Conservation (phyloP, 2,797 vertebrate species). For the Valencia hispanica region DNA sequence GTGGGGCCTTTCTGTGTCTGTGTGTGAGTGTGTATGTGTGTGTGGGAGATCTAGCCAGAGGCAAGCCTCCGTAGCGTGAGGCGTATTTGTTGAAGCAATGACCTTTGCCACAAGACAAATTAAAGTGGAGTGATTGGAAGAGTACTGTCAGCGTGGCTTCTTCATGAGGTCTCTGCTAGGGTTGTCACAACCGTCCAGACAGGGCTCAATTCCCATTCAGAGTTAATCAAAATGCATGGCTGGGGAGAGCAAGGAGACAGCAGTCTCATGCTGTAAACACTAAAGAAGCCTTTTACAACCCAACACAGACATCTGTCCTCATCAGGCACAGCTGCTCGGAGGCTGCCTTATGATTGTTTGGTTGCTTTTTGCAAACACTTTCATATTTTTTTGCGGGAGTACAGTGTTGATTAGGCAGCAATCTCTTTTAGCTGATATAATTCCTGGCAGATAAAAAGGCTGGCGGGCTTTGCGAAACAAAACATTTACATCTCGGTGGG, state of each 20-base stretch:
- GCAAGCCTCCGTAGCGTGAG: slow-evolving; percentile 15
- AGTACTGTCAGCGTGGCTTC: slow-evolving; percentile 60
- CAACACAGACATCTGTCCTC: slow-evolving; percentile 73
- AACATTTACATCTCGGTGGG: slow-evolving; percentile 45
- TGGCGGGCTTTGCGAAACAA: slow-evolving; percentile 45
- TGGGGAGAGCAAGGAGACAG: slow-evolving; percentile 52
- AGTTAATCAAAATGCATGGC: slow-evolving; percentile 71
- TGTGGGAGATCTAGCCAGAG: slow-evolving; percentile 42
- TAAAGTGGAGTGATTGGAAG: slow-evolving; percentile 65
- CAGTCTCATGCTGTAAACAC: slow-evolving; percentile 59
- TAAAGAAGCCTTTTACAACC: slow-evolving; percentile 71
- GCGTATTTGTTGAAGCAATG: slow-evolving; percentile 61
- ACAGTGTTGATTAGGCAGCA: slow-evolving; percentile 53
- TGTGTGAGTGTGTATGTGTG: slow-evolving; percentile 6
- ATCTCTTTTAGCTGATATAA: slow-evolving; percentile 56
- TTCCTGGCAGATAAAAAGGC: slow-evolving; percentile 52
- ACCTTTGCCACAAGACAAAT: slow-evolving; percentile 70
- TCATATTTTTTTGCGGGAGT: slow-evolving; percentile 56
- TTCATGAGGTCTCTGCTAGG: slow-evolving; percentile 49
- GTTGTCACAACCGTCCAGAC: slow-evolving; percentile 50
- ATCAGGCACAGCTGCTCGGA: slow-evolving; percentile 68
- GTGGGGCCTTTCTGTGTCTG: slow-evolving; percentile 27
- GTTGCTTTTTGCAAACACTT: slow-evolving; percentile 65
- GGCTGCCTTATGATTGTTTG: slow-evolving; percentile 62
- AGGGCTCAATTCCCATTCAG: slow-evolving; percentile 54